Evolutionary conservation across 2,888 invertebrate genomes (phyloP), one percentile per base, ranked within the genome.

Genomic region (Diaprepes abbreviatus): DNA sequence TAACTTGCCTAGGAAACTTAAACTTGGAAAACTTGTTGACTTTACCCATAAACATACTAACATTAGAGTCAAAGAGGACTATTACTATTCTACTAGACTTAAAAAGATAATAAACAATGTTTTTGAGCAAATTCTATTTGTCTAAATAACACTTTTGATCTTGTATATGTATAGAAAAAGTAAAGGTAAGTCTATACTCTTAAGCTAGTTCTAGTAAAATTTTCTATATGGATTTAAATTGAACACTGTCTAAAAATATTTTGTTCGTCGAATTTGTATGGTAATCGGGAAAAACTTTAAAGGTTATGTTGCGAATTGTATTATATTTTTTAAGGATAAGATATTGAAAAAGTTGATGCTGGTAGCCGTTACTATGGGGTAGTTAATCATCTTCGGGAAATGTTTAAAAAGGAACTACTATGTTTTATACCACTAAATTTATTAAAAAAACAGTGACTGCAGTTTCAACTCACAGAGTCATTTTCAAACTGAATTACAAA

Each of bases 171-270:
- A 64, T 71, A 68, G 66, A 64, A 60, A 68, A 52, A 33, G n/a
- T 66, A 58, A 36, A 62, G 19, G 64, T 68, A 68, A 68, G 68
- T 45, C 63, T 57, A 24, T 57, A 63, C 35, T 45, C n/a, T 43
- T 64, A 66, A 60, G 66, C 70, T 70, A 70, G 59, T 70, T 59
- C 54, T 68, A 71, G 68, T 68, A 59, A 64, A 68, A 64, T 71
- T 67, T 71, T 71, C 71, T 71, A 71, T 67, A 43, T 54, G 38
- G 52, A 58, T 54, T 28, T 40, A 55, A 52, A 52, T 24, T 24
- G 28, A 24, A 45, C 12, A 45, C 38, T 31, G 10, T 10, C 9
- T 45, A 19, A 38, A 36, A 36, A 21, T 10, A 6, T 24, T 4
- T 43, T 6, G 2, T 45, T 24, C 16, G 54, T 52, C 31, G 3